Evolutionary conservation across 1,140 invertebrate genomes (phyloP).

Genomic region (Drosophila subobscura): DNA sequence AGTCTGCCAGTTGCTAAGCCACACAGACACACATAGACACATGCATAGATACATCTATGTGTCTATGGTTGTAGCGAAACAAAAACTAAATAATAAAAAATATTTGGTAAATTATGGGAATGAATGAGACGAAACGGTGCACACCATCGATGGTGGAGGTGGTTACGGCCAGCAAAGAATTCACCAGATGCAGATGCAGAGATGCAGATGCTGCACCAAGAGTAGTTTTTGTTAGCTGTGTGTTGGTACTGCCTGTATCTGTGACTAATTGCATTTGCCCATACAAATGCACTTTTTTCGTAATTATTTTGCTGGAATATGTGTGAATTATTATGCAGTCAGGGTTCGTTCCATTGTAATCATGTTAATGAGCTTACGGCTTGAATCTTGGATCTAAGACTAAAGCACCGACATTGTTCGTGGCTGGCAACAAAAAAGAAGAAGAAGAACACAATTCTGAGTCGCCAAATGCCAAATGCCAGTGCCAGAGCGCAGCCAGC

Average conservation of each 20-base stretch:
- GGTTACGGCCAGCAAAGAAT: constrained; percentile 59
- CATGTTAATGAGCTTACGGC: constrained; percentile 71
- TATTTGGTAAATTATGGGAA: constrained; percentile 81
- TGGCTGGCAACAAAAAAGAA: constrained; percentile 17
- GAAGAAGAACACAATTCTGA: constrained; percentile 29
- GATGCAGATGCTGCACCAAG: constrained; percentile 63
- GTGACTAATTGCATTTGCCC: constrained; percentile 76
- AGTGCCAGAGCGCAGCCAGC: constrained; percentile 5
- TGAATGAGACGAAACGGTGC: constrained; percentile 40
- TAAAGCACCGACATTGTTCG: constrained; percentile 40
- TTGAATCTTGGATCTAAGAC: not conserved
- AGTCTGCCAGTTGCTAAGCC: constrained; percentile 53
- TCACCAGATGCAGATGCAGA: constrained; percentile 56
- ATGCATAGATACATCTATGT: not conserved
- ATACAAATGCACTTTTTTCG: constrained; percentile 81
- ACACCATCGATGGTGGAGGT: not conserved
- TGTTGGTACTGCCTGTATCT: constrained; percentile 49
- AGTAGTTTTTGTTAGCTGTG: constrained; percentile 5
- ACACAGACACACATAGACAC: constrained; percentile 2
- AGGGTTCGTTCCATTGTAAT: constrained; percentile 68
- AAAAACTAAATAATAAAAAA: constrained; percentile 67
- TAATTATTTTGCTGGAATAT: constrained; percentile 72
- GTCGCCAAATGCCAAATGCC: constrained; percentile 61
- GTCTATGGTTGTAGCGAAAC: constrained; percentile 22
- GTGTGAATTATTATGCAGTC: constrained; percentile 72